phyloP scores from a whole-genome alignment of 1,140 invertebrate species.

The Procambarus virginalis region DNA sequence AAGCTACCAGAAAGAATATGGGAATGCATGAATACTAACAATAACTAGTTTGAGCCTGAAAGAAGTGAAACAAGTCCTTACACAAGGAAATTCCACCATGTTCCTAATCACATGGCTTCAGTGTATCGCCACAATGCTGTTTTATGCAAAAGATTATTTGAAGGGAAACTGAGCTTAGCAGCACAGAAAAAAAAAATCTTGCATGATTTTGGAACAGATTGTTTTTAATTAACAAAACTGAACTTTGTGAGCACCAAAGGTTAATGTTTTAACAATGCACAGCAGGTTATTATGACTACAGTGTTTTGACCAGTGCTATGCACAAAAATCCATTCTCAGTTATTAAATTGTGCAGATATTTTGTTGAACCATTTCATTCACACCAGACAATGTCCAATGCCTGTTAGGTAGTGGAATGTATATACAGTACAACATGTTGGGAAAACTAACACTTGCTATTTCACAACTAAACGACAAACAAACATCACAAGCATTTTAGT shows the following conservation, averaged over 20 bases:
- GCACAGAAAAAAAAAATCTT: background rate
- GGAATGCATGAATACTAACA: background rate
- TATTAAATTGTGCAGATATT: background rate
- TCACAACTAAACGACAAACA: background rate
- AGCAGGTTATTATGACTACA: background rate
- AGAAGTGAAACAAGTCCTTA: too few species aligned
- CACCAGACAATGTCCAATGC: background rate
- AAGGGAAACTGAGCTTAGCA: background rate
- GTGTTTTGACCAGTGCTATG: background rate
- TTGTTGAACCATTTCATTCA: background rate
- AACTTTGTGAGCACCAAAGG: background rate
- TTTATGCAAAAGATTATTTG: background rate
- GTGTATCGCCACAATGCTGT: background rate
- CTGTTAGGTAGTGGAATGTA: background rate
- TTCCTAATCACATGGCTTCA: background rate
- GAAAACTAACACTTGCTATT: background rate
- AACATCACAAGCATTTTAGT: conserved; percentile 2
- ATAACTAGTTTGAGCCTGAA: background rate
- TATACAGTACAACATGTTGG: background rate
- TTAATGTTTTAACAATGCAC: conserved; percentile 6
- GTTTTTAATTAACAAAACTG: background rate
- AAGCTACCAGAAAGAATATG: background rate
- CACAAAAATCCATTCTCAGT: background rate
- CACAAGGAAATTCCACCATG: background rate
- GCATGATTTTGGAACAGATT: background rate